Conservation (phyloP, 2,113 vertebrate species). For the Megatriorchis doriae region DNA sequence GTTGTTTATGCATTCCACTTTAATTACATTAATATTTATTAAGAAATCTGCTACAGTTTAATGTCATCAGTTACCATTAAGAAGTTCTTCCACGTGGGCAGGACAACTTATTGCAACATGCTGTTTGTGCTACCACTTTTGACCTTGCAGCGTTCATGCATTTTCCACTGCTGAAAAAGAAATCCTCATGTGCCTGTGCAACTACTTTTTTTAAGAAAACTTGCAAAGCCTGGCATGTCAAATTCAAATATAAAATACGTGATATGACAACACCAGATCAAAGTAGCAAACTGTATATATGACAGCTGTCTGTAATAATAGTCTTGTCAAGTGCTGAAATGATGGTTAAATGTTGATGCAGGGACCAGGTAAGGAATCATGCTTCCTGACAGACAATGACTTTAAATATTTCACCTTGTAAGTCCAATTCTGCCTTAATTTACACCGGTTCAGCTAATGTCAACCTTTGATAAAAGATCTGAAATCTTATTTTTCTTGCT, state of each 20-base stretch:
- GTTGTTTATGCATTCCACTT: not conserved
- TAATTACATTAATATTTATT: not conserved
- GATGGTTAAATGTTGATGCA: not conserved
- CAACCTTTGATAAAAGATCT: not conserved
- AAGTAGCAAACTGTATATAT: not conserved
- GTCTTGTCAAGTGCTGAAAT: not conserved
- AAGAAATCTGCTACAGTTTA: not conserved
- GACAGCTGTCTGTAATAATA: not conserved
- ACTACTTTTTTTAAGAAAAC: not conserved
- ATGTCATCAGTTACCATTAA: not conserved
- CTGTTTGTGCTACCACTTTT: not conserved
- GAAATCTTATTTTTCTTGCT: not conserved
- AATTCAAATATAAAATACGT: not conserved
- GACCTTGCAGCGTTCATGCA: not conserved
- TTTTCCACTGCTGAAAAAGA: not conserved
- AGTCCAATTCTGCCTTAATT: not conserved
- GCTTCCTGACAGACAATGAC: not conserved
- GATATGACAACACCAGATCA: not conserved
- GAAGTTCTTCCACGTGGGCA: not conserved
- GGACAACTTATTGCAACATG: not conserved
- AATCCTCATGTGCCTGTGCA: not conserved
- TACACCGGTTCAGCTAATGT: not conserved
- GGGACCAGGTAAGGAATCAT: not conserved
- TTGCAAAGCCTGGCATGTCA: not conserved
- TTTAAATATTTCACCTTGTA: not conserved